Percentiles rank a stretch among this genome's conserved stretches.
These are phyloP conservation scores for Octodonta nipae DNA, from an alignment of 2,888 invertebrate species.

Conservation along the genomic window DNA sequence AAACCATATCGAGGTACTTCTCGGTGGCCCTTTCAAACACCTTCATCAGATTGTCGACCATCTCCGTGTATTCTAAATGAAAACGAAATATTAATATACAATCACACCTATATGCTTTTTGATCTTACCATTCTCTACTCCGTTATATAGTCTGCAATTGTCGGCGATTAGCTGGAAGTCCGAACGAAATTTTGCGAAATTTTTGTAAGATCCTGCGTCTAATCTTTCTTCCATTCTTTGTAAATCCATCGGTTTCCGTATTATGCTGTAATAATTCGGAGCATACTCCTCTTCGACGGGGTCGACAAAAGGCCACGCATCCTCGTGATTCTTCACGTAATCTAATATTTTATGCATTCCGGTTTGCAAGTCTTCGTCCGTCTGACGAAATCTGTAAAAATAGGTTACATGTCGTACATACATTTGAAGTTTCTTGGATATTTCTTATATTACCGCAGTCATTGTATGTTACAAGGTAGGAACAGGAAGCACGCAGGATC, in stretches of 20 bases:
- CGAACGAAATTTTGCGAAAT: slow-evolving; percentile 65
- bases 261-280: slow-evolving; percentile 67
- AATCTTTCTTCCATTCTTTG: slow-evolving; percentile 77
- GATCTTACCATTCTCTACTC: slow-evolving; percentile 85
- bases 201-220: slow-evolving; percentile 66
- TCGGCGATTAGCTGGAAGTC: slow-evolving; percentile 87
- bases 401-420: too few species aligned
- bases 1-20: slow-evolving; percentile 68
- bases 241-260: slow-evolving; percentile 73
- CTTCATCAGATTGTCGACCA: slow-evolving; percentile 71
- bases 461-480: too few species aligned
- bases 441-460: too few species aligned
- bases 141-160: slow-evolving; percentile 85
- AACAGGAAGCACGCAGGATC: too few species aligned
- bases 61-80: slow-evolving; percentile 66
- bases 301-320: slow-evolving; percentile 89
- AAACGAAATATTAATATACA: too few species aligned
- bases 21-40: slow-evolving; percentile 72
- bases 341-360: slow-evolving; percentile 88
- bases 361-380: slow-evolving; percentile 72
- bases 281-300: slow-evolving; percentile 88
- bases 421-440: too few species aligned
- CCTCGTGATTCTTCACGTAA: slow-evolving; percentile 72
- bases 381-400: slow-evolving; percentile 55
- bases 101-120: too few species aligned